Evolutionary conservation across 2,797 vertebrate genomes (phyloP).

Genomic region (Danionella dracula): DNA sequence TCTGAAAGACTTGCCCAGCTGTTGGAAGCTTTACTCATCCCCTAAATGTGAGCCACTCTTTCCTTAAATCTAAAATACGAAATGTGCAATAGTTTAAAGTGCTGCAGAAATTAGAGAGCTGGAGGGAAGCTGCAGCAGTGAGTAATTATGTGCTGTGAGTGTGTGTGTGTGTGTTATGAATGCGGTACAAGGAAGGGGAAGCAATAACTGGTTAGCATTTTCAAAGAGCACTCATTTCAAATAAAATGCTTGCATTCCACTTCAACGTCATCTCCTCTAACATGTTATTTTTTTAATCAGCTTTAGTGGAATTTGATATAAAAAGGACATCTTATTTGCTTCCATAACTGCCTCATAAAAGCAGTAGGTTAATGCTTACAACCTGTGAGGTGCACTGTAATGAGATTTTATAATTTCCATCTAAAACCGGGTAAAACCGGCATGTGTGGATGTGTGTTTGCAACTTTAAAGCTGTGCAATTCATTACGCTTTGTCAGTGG

Average conservation of each 20-base stretch:
- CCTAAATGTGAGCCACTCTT: slow-evolving; percentile 9
- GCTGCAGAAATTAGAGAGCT: slow-evolving; percentile 20
- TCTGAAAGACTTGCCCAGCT: slow-evolving; percentile 66
- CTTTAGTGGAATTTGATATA: slow-evolving; percentile 36
- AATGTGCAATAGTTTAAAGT: slow-evolving; percentile 13
- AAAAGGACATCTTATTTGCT: slow-evolving; percentile 31
- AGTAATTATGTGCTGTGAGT: slow-evolving; percentile 20
- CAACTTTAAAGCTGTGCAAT: slow-evolving; percentile 57
- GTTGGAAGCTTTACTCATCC: slow-evolving; percentile 52
- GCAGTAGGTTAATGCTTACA: slow-evolving; percentile 34
- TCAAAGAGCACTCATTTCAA: slow-evolving; percentile 34
- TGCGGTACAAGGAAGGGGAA: slow-evolving; percentile 9
- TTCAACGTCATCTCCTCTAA: slow-evolving; percentile 29
- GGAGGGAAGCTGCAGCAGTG: slow-evolving; percentile 17
- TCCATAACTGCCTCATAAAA: slow-evolving; percentile 34
- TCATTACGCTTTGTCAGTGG: slow-evolving; percentile 72
- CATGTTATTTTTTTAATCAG: slow-evolving; percentile 35
- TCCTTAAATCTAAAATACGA: background rate
- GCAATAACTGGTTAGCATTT: slow-evolving; percentile 33
- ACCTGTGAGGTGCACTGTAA: slow-evolving; percentile 36
- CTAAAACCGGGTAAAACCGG: slow-evolving; percentile 31
- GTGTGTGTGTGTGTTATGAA: slow-evolving; percentile 15
- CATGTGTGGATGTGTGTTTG: slow-evolving; percentile 20
- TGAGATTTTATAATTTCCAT: slow-evolving; percentile 34
- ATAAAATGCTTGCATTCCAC: slow-evolving; percentile 29